These are phyloP conservation scores for Potamarius usumacintae DNA, from an alignment of 2,113 vertebrate genomes.

Conservation along the genomic window DNA sequence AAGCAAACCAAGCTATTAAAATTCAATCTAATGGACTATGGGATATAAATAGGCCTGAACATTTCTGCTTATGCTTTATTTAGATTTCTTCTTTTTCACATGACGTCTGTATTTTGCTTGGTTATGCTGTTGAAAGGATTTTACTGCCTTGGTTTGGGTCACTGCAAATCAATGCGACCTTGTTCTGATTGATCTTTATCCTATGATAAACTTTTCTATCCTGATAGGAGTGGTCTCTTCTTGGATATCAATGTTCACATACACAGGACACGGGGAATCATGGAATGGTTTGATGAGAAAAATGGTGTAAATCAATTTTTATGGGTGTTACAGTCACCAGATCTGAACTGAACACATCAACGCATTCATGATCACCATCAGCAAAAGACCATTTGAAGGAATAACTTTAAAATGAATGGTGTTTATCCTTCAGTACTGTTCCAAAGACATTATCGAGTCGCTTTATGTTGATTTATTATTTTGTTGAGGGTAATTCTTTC, in stretches of 20 bases:
- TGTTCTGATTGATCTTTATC: not conserved
- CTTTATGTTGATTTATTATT: not conserved
- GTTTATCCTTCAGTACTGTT: not conserved
- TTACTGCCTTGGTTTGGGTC: not conserved
- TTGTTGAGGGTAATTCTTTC: not conserved
- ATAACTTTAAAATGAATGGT: not conserved
- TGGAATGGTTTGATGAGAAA: not conserved
- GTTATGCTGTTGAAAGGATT: not conserved
- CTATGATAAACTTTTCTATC: not conserved
- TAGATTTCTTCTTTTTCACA: conserved; percentile 3
- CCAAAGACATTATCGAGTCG: not conserved
- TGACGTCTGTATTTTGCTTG: not conserved
- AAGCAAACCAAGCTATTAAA: not conserved
- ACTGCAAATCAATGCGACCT: not conserved
- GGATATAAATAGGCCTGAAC: not conserved
- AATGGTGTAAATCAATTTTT: not conserved
- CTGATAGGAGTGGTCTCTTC: not conserved
- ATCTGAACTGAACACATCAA: not conserved
- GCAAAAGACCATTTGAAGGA: not conserved
- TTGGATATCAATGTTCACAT: not conserved
- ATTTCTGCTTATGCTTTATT: not conserved
- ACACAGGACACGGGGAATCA: not conserved
- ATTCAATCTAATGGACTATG: not conserved
- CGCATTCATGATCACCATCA: not conserved
- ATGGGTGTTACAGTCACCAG: not conserved